Percentiles rank a stretch among this genome's conserved stretches.
These are phyloP conservation scores for Pygocentrus nattereri DNA, from an alignment of 2,797 vertebrate genomes.

Conservation along the genomic window DNA sequence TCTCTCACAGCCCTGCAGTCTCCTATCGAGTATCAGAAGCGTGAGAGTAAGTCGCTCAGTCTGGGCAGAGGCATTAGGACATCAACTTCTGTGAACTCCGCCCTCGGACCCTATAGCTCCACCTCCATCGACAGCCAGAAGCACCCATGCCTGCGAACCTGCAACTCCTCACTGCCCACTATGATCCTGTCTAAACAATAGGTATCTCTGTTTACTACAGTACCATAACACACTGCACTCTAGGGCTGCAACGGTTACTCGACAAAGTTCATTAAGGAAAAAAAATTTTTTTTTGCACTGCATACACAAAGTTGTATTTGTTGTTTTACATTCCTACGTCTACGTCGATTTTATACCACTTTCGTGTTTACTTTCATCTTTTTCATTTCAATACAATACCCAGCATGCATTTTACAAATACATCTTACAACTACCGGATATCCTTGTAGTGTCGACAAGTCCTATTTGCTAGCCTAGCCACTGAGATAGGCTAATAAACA, in stretches of 20 bases:
- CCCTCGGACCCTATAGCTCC: constrained; percentile 75
- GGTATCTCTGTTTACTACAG: neutral
- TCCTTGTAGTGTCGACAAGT: no score
- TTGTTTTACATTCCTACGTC: no score
- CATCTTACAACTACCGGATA: no score
- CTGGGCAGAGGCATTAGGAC: constrained; percentile 77
- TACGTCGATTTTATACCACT: no score
- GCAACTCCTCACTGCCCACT: constrained; percentile 85
- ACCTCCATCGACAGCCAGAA: constrained; percentile 78
- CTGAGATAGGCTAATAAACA: no score
- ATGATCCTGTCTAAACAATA: constrained; percentile 66
- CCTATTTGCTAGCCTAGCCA: no score
- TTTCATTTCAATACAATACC: no score
- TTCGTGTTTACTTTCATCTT: no score
- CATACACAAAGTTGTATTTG: no score
- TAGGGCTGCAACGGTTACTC: neutral
- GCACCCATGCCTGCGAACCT: constrained; percentile 69
- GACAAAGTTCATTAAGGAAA: neutral
- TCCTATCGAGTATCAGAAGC: constrained; percentile 92
- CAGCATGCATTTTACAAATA: no score
- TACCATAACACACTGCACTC: neutral
- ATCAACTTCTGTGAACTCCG: constrained; percentile 64
- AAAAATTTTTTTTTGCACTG: no score
- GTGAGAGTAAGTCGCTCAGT: constrained; percentile 86
- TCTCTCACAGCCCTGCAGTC: constrained; percentile 85